Evolutionary conservation across 2,888 invertebrate genomes (phyloP).

Genomic region (Hybos culiciformis): DNA sequence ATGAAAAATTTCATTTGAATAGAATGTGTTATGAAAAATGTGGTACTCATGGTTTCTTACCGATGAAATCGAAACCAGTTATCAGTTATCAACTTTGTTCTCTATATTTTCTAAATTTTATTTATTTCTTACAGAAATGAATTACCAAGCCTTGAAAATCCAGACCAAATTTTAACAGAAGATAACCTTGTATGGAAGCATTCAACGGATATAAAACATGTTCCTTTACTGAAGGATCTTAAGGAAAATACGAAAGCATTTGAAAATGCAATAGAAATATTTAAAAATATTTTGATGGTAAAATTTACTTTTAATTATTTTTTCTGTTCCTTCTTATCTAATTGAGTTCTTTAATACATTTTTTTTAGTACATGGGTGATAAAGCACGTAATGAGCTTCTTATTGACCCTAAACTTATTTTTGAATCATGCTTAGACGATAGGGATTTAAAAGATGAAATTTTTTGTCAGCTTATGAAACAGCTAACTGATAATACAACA

Average conservation of each 20-base stretch:
- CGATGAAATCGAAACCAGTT: too few species aligned
- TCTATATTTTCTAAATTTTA: too few species aligned
- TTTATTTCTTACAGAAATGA: too few species aligned
- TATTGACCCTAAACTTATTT: conserved; percentile 80
- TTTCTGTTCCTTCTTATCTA: background rate
- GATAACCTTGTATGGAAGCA: conserved; percentile 76
- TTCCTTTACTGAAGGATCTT: conserved; percentile 66
- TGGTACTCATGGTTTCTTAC: too few species aligned
- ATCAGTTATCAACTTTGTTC: too few species aligned
- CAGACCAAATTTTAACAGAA: too few species aligned
- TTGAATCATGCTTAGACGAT: conserved; percentile 59
- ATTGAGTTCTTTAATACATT: background rate
- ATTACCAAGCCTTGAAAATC: too few species aligned
- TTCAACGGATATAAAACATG: conserved; percentile 64
- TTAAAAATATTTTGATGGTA: conserved; percentile 63
- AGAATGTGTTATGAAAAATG: too few species aligned
- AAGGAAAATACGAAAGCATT: conserved; percentile 53
- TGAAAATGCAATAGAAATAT: conserved; percentile 60
- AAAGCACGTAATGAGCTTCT: conserved; percentile 64
- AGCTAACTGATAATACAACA: conserved; percentile 77
- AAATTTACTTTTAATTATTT: conserved; percentile 1
- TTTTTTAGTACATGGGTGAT: conserved; percentile 67
- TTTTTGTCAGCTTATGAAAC: conserved; percentile 90
- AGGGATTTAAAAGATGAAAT: conserved; percentile 74
- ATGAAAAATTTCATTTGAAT: too few species aligned